Evolutionary conservation across 2,797 vertebrate genomes (phyloP).

Genomic region (Oreonectes daqikongensis): DNA sequence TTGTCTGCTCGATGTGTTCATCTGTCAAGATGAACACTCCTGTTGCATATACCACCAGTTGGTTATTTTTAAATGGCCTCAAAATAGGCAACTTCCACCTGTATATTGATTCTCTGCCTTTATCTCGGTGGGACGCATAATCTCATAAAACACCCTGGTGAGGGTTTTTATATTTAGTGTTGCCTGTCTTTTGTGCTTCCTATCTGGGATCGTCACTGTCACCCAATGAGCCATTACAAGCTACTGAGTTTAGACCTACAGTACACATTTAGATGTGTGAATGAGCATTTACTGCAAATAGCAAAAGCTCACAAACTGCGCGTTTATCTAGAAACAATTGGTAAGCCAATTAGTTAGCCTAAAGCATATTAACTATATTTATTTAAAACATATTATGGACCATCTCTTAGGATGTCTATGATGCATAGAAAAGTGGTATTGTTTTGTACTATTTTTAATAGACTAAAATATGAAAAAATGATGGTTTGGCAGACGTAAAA

Average conservation of each 20-base stretch:
- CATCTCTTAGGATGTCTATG: no score
- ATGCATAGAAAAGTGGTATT: no score
- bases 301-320: neutral
- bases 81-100: neutral
- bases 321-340: neutral
- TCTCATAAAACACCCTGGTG: slow-evolving; percentile 16
- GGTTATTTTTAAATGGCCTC: slow-evolving; percentile 20
- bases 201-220: no score
- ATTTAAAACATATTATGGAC: no score
- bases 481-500: no score
- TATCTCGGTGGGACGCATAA: slow-evolving; percentile 17
- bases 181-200: neutral
- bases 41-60: no score
- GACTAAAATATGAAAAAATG: no score
- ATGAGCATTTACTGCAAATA: neutral
- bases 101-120: slow-evolving; percentile 1
- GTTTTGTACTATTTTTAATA: no score
- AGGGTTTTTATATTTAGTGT: neutral
- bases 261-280: slow-evolving; percentile 12
- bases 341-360: neutral
- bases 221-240: neutral
- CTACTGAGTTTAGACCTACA: slow-evolving; percentile 3
- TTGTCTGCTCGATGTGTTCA: no score
- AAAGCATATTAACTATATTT: no score
- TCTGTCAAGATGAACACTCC: no score